These are phyloP conservation scores for Anniella stebbinsi DNA, from an alignment of 2,797 vertebrate genomes.

Conservation along the genomic window DNA sequence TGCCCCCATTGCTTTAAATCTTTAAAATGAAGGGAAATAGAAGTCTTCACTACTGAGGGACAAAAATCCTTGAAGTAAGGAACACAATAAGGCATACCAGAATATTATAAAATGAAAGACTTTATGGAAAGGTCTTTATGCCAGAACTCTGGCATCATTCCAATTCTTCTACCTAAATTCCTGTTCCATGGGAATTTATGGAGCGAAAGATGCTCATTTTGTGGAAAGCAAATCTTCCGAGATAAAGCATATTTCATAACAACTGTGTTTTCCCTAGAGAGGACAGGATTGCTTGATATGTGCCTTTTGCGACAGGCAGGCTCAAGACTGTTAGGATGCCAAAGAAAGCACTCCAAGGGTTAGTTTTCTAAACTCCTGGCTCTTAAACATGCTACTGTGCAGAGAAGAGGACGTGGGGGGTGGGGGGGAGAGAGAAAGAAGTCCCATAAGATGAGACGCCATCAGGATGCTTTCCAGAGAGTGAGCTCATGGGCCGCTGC, in stretches of 20 bases:
- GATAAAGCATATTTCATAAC: conserved; percentile 57
- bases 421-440: conserved; percentile 49
- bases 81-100: not conserved
- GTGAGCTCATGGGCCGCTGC: conserved; percentile 81
- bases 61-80: not conserved
- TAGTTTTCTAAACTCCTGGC: conserved; percentile 77
- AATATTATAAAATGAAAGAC: not conserved
- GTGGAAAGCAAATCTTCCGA: not conserved
- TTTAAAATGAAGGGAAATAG: not conserved
- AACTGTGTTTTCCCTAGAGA: conserved; percentile 56
- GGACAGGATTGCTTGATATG: conserved; percentile 40
- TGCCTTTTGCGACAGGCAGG: conserved; percentile 70
- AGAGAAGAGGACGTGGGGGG: conserved; percentile 18
- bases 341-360: conserved; percentile 79
- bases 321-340: conserved; percentile 67
- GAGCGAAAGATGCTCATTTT: not conserved
- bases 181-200: not conserved
- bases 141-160: not conserved
- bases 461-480: conserved; percentile 78
- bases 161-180: not conserved
- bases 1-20: no score
- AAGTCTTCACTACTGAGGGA: not conserved
- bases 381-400: conserved; percentile 81
- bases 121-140: not conserved
- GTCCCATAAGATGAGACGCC: conserved; percentile 70